phyloP scores from a whole-genome alignment of 1,140 invertebrate genomes.

The Fopius arisanus region DNA sequence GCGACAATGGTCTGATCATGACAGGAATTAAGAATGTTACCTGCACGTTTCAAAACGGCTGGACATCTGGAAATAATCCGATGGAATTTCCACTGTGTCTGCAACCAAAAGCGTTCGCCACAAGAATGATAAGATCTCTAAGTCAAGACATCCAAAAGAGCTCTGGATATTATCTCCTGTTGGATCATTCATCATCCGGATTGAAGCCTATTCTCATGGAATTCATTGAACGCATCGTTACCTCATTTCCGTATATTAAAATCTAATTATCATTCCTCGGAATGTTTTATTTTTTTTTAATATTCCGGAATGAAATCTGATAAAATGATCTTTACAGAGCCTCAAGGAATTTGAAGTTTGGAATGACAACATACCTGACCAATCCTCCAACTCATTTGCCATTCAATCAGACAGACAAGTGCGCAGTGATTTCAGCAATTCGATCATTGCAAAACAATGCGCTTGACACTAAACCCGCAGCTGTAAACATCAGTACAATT shows the following conservation, averaged over 20 bases:
- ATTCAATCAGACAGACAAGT: conserved; percentile 41
- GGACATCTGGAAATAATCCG: conserved; percentile 41
- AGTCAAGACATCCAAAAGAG: conserved; percentile 39
- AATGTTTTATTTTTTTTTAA: not conserved
- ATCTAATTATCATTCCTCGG: not conserved
- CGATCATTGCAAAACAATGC: conserved; percentile 9
- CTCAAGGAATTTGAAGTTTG: conserved; percentile 39
- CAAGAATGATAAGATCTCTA: conserved; percentile 36
- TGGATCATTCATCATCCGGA: conserved; percentile 32
- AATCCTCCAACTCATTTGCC: conserved; percentile 26
- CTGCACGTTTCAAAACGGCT: conserved; percentile 35
- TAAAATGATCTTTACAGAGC: conserved; percentile 23
- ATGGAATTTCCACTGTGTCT: conserved; percentile 50
- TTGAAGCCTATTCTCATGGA: conserved; percentile 30
- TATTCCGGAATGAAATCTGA: not conserved
- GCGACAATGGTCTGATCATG: conserved; percentile 40
- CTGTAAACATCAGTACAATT: not conserved
- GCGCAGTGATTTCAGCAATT: conserved; percentile 19
- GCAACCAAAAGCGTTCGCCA: conserved; percentile 33
- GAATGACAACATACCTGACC: conserved; percentile 33
- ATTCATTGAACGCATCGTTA: conserved; percentile 34
- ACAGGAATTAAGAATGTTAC: conserved; percentile 38
- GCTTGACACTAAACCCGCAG: not conserved
- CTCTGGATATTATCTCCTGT: conserved; percentile 39
- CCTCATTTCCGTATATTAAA: conserved; percentile 38